Conservation (phyloP, 2,113 vertebrate species). For the Neofelis nebulosa region DNA sequence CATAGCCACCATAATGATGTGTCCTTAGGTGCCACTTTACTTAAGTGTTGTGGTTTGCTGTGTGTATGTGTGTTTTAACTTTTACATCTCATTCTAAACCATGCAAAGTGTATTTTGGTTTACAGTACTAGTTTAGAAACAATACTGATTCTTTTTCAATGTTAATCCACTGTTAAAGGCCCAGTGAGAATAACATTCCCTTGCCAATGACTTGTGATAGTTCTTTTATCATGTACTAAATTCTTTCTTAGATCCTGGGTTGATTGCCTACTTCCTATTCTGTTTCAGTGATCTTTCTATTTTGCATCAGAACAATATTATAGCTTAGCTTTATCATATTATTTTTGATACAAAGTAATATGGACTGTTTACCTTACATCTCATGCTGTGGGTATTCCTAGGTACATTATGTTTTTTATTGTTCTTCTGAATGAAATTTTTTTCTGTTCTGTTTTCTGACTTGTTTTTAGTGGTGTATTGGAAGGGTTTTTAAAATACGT, state of each 20-base stretch:
- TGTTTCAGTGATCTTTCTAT: conserved; percentile 19
- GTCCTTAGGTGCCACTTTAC: background rate
- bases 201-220: background rate
- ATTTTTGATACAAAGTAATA: background rate
- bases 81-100: conserved; percentile 26
- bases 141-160: conserved; percentile 14
- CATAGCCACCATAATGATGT: background rate
- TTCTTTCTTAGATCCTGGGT: background rate
- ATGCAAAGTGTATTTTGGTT: background rate
- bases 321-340: background rate
- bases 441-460: conserved; percentile 11
- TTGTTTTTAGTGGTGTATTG: background rate
- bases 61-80: background rate
- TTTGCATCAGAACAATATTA: background rate
- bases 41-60: background rate
- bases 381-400: background rate
- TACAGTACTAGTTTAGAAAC: background rate
- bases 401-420: conserved; percentile 16
- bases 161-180: background rate
- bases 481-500: background rate
- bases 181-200: background rate
- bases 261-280: background rate
- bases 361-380: background rate
- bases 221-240: background rate
- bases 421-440: background rate